These are phyloP conservation scores for Tetraodon nigroviridis DNA, from an alignment of 2,113 vertebrate species.

Conservation along the genomic window DNA sequence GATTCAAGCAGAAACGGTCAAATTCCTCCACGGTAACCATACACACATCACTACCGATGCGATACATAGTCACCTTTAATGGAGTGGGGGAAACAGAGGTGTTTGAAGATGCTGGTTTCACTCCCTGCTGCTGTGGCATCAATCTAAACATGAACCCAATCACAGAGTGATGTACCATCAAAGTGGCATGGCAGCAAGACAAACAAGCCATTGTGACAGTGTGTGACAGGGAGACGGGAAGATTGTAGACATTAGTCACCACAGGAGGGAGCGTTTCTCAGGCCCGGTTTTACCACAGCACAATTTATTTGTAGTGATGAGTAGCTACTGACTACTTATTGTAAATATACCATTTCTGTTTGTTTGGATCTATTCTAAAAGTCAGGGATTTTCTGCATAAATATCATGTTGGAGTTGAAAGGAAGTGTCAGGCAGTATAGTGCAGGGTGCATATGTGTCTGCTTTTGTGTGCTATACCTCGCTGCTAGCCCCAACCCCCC, in stretches of 20 bases:
- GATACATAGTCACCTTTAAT: background rate
- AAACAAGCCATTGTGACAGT: conserved; percentile 34
- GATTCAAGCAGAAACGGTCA: conserved; percentile 8
- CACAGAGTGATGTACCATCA: conserved; percentile 22
- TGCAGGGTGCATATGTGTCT: conserved; percentile 19
- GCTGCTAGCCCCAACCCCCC: conserved; percentile 22
- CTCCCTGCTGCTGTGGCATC: conserved; percentile 32
- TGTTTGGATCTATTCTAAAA: background rate
- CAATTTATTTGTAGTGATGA: conserved; percentile 22
- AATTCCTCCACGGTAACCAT: background rate
- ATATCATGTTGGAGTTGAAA: conserved; percentile 1
- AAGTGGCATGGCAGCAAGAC: conserved; percentile 40
- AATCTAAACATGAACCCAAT: conserved; percentile 19
- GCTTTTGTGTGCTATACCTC: conserved; percentile 1
- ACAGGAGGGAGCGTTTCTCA: conserved; percentile 33
- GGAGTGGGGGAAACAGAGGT: background rate
- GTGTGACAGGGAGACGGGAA: conserved; percentile 29
- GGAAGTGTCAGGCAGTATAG: background rate
- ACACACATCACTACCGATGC: background rate
- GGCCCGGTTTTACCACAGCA: conserved; percentile 26
- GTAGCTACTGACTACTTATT: conserved; percentile 6
- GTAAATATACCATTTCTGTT: background rate
- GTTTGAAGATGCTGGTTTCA: conserved; percentile 19
- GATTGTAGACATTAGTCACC: conserved; percentile 49
- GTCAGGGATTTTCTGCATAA: no score